Evolutionary conservation across 2,113 vertebrate genomes (phyloP).

Genomic region (Prunella himalayana): DNA sequence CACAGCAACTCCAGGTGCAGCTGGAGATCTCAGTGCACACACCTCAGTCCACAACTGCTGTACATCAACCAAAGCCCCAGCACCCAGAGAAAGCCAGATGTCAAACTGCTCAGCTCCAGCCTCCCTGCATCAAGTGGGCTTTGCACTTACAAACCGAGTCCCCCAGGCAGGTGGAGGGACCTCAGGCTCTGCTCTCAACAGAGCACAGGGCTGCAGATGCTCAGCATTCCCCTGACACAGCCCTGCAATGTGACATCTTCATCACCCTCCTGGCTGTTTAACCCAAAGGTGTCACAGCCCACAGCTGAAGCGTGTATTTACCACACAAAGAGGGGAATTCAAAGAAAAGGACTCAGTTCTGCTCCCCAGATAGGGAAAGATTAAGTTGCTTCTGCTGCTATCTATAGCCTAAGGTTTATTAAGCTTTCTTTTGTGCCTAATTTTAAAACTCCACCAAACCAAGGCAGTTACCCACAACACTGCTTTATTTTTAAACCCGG

Average conservation of each 20-base stretch:
- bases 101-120: not conserved
- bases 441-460: constrained; percentile 42
- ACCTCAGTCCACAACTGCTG: not conserved
- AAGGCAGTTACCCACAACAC: not conserved
- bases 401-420: constrained; percentile 10
- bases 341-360: not conserved
- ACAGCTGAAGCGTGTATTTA: not conserved
- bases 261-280: rapidly evolving
- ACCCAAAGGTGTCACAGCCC: not conserved
- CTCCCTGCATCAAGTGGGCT: not conserved
- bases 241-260: not conserved
- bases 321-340: not conserved
- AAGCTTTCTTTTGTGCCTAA: constrained; percentile 8
- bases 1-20: not conserved
- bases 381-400: not conserved
- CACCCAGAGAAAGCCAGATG: not conserved
- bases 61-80: not conserved
- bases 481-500: constrained; percentile 46
- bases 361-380: not conserved
- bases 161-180: not conserved
- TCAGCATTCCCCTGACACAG: not conserved
- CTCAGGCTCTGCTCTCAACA: not conserved
- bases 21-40: not conserved
- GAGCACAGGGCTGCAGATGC: not conserved
- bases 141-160: not conserved